Conservation (phyloP, 2,797 vertebrate species). For the Channallabes apus region DNA sequence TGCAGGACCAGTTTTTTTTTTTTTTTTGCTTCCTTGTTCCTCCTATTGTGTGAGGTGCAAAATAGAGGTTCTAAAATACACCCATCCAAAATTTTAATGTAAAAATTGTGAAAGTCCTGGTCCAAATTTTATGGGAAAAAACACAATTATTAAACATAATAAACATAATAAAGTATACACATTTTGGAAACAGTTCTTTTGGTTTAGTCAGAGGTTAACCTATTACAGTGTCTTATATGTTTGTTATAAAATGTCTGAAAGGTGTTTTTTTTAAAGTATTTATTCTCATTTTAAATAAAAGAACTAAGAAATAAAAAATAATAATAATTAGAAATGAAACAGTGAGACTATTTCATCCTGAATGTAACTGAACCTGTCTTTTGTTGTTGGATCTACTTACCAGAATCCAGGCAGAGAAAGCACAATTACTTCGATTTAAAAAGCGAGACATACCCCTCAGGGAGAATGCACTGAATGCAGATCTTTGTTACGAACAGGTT, state of each 20-base stretch:
- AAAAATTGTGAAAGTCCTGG: neutral
- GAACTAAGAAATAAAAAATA: neutral
- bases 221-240: neutral
- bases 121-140: neutral
- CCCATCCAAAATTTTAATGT: neutral
- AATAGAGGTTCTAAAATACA: neutral
- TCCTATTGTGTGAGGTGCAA: neutral
- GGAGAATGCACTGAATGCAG: neutral
- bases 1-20: neutral
- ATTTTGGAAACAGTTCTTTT: neutral
- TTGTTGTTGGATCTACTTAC: neutral
- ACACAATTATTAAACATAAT: neutral
- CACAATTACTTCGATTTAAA: neutral
- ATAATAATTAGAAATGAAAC: neutral
- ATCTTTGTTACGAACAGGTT: neutral
- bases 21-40: neutral
- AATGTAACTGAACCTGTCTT: slow-evolving; percentile 1
- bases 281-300: neutral
- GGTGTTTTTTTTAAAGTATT: neutral
- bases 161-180: neutral
- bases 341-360: neutral
- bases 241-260: slow-evolving; percentile 2
- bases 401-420: slow-evolving; percentile 1
- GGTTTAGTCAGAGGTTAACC: neutral
- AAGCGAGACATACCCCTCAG: neutral